phyloP scores from a whole-genome alignment of 2,888 invertebrate species.

The Cataglyphis rosenhaueri region DNA sequence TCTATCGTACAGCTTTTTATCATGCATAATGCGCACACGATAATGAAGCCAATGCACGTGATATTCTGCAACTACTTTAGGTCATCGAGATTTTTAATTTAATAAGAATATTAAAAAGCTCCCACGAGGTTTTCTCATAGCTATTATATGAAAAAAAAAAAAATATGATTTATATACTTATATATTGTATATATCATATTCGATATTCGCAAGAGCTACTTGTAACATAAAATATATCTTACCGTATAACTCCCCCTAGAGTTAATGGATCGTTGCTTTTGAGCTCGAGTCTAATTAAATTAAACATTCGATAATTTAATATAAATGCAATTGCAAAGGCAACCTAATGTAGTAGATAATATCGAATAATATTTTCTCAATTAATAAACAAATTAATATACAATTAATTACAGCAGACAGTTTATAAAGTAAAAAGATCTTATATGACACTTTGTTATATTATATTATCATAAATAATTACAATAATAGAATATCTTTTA shows the following conservation, averaged over 20 bases:
- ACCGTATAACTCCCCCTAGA: background rate
- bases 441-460: background rate
- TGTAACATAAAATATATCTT: constrained; percentile 17
- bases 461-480: background rate
- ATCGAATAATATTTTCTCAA: background rate
- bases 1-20: constrained; percentile 6
- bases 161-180: background rate
- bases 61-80: background rate
- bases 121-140: background rate
- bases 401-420: background rate
- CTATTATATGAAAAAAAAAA: background rate
- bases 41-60: constrained; percentile 21
- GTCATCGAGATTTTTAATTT: constrained; percentile 33
- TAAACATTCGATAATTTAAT: constrained; percentile 3
- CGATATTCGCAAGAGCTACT: background rate
- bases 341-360: background rate
- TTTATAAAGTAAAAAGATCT: background rate
- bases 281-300: background rate
- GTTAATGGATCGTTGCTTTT: constrained; percentile 21
- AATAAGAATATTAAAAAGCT: constrained; percentile 16
- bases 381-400: background rate
- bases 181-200: constrained; percentile 1
- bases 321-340: background rate
- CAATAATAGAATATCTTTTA: background rate
- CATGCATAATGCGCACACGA: constrained; percentile 5